These are phyloP conservation scores for Nemopilema nomurai DNA, from an alignment of 30 jellyfish, hydroid and myxozoan genomes.

Conservation along the genomic window DNA sequence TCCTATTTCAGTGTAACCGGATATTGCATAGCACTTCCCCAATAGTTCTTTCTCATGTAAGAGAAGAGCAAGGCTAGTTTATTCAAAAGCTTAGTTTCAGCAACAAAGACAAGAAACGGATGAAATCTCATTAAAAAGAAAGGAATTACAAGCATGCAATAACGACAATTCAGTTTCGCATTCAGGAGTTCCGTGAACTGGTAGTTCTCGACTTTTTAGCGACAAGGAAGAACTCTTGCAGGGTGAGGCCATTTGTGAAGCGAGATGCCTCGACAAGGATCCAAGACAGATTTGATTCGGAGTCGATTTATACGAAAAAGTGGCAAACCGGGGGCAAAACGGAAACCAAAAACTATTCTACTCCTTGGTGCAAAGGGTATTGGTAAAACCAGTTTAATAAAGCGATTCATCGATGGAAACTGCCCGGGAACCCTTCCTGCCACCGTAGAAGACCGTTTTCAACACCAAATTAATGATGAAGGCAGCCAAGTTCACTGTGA, in stretches of 20 bases:
- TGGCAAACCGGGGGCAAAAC: constrained; percentile 66
- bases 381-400: constrained; percentile 53
- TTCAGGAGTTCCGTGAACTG: neutral
- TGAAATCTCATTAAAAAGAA: neutral
- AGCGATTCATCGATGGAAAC: constrained; percentile 35
- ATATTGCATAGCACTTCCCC: neutral
- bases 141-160: neutral
- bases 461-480: neutral
- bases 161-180: neutral
- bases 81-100: neutral
- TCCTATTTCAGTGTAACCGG: no score
- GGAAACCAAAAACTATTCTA: constrained; percentile 41
- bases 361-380: constrained; percentile 47
- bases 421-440: constrained; percentile 22
- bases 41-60: neutral
- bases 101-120: neutral
- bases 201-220: neutral
- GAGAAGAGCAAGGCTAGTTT: neutral
- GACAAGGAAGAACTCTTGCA: neutral
- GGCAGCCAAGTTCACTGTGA: constrained; percentile 24
- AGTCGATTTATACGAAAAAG: constrained; percentile 54
- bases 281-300: constrained; percentile 17
- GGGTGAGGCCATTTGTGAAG: neutral
- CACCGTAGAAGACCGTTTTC: constrained; percentile 56
- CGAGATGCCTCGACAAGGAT: constrained; percentile 48